Conservation (phyloP, 2,888 invertebrate species). For the Mythimna impura region DNA sequence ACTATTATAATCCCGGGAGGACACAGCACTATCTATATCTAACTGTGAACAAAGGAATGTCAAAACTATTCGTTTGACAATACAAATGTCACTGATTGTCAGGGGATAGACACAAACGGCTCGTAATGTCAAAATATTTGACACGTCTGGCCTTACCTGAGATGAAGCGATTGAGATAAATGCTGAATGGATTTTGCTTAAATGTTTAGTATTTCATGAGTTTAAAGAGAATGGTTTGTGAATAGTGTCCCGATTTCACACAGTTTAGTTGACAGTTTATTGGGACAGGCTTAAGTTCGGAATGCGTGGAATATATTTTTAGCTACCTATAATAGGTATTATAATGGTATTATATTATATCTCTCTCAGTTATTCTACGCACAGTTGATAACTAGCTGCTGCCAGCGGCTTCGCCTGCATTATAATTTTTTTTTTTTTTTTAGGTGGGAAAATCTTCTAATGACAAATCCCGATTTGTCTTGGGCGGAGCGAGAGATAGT, state of each 20-base stretch:
- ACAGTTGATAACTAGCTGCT: no score
- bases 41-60: slow-evolving; percentile 60
- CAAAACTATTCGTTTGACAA: slow-evolving; percentile 66
- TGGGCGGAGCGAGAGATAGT: no score
- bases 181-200: slow-evolving; percentile 46
- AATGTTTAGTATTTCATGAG: slow-evolving; percentile 45
- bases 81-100: slow-evolving; percentile 63
- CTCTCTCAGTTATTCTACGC: no score
- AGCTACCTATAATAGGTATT: no score
- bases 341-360: no score
- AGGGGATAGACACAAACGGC: slow-evolving; percentile 56
- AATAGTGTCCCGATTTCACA: slow-evolving; percentile 14
- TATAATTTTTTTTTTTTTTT: no score
- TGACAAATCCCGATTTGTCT: no score
- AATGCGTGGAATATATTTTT: slow-evolving; percentile 38
- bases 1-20: slow-evolving; percentile 15
- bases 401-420: no score
- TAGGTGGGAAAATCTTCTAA: no score
- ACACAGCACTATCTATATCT: slow-evolving; percentile 50
- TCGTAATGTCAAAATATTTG: slow-evolving; percentile 64
- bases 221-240: slow-evolving; percentile 28
- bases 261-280: slow-evolving; percentile 6
- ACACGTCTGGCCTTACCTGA: slow-evolving; percentile 61
- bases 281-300: not conserved
- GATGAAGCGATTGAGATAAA: slow-evolving; percentile 54